Base-by-base conservation (phyloP, 2,113 vertebrate species). In the Gymnobelideus leadbeateri region DNA sequence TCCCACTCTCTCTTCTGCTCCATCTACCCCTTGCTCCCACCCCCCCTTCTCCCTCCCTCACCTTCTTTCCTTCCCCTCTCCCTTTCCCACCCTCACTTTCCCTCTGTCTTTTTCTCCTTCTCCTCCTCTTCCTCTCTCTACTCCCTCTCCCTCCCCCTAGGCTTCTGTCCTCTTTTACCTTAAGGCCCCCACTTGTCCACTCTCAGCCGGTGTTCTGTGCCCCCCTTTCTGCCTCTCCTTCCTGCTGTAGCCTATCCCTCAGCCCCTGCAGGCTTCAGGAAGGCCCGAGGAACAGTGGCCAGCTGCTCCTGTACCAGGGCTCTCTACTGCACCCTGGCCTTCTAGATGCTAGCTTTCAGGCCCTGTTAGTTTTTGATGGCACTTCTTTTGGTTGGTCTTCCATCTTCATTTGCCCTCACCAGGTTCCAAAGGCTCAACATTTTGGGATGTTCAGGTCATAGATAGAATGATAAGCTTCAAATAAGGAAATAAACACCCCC, bases 21-120 rank as follows among this genome's bases (percentile, higher is more conserved):
- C 28, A 68, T 68, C 31, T 14, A 2, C 57, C 0, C 1, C 28
- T 68, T 68, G 1, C 31, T 68, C 31, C 61, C 31, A 9, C 55
- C 31, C 12, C 0, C 26, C 5, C 16, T 0, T 24, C 0, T 19
- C 24, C 24, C 26, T 26, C 26, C 2, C 31, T 0, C 2, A 0
- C 10, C 2, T 16, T 14, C 31, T 4, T 12, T 5, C 37, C 37
- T 10, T 6, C 31, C 2, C 19, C 7, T 57, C 26, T 10, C 26
- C 8, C 55, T 28, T 9, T 28, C 24, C 23, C 53, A 5, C 21
- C 53, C 21, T 23, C 2, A 14, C 51, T 12, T 52, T 12, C n/a
- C n/a, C n/a, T n/a, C n/a, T n/a, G n/a, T n/a, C n/a, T n/a, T n/a
- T n/a, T n/a, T n/a, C n/a, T n/a, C n/a, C n/a, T n/a, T n/a, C 2